These are phyloP conservation scores for Rhynchonycteris naso DNA, from an alignment of 2,797 vertebrate species.

Conservation along the genomic window DNA sequence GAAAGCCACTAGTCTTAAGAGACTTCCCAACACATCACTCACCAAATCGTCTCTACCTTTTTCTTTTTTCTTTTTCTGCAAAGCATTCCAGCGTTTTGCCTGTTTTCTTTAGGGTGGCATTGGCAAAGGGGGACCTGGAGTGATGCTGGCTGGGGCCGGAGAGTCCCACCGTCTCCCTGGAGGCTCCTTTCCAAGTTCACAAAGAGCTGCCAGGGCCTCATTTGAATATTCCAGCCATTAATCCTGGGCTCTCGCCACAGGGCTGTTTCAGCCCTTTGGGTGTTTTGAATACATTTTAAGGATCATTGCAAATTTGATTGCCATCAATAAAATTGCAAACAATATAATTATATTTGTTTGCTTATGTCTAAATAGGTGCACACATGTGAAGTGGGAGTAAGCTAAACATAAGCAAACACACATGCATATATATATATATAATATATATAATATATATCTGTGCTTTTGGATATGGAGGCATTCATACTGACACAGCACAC, in stretches of 20 bases:
- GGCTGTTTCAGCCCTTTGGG: conserved; percentile 84
- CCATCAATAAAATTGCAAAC: conserved; percentile 86
- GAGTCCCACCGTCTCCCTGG: not conserved
- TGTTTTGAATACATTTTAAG: conserved; percentile 89
- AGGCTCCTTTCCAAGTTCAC: conserved; percentile 32
- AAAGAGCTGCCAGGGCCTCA: conserved; percentile 53
- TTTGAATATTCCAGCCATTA: conserved; percentile 85
- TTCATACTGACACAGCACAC: conserved; percentile 68
- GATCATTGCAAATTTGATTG: conserved; percentile 89
- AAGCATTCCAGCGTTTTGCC: not conserved
- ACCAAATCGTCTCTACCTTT: not conserved
- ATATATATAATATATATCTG: no score
- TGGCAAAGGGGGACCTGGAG: not conserved
- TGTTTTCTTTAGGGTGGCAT: not conserved
- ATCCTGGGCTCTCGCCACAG: conserved; percentile 80
- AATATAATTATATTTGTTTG: conserved; percentile 87
- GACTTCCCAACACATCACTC: not conserved
- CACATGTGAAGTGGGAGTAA: conserved; percentile 34
- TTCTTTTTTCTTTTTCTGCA: not conserved
- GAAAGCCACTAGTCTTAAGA: not conserved
- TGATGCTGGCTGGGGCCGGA: not conserved
- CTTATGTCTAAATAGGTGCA: conserved; percentile 82
- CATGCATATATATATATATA: conserved; percentile 54
- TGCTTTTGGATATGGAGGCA: not conserved
- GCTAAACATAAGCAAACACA: conserved; percentile 70